Evolutionary conservation across 2,888 invertebrate genomes (phyloP), one percentile per base, ranked within the genome.

Genomic region (Eudasyphora cyanicolor): DNA sequence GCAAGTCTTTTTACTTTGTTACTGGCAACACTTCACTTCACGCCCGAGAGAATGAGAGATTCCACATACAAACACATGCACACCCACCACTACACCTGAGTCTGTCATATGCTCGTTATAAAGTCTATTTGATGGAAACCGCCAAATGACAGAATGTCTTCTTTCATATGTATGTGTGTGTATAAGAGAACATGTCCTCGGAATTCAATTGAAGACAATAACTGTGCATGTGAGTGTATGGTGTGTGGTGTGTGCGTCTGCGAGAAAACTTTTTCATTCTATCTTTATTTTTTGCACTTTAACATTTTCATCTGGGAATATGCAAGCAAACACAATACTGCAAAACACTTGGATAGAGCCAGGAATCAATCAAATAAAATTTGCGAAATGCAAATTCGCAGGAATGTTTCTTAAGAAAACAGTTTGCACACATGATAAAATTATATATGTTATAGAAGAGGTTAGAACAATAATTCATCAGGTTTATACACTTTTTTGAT

Each of bases 151-250:
- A 35, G 14, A 38, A 67, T 67, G 67, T 14, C 67, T 60, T 60
- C 3, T 32, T 32, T 14, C 38, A 3, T 54, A 54, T 38, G 57
- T 57, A 3, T 27, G 57, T 12, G 27, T 57, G 54, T 24, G n/a
- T n/a, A n/a, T n/a, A n/a, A n/a, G n/a, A n/a, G 19, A 7, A 10
- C 29, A 29, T 42, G 24, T 67, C 24, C 67, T 67, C 67, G 42
- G n/a, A 67, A 67, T 38, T 67, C 67, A 38, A 67, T 67, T 67
- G 67, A 8, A 24, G 35, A 38, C 67, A 67, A 64, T 42, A 42
- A 8, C 14, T 7, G n/a, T 67, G 67, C 67, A n/a, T n/a, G n/a
- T n/a, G n/a, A n/a, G n/a, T n/a, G n/a, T n/a, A n/a, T n/a, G n/a
- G n/a, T n/a, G n/a, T n/a, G n/a, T n/a, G n/a, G n/a, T n/a, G n/a